phyloP scores from a whole-genome alignment of 2,797 vertebrate genomes.

The Tiaroga cobitis region DNA sequence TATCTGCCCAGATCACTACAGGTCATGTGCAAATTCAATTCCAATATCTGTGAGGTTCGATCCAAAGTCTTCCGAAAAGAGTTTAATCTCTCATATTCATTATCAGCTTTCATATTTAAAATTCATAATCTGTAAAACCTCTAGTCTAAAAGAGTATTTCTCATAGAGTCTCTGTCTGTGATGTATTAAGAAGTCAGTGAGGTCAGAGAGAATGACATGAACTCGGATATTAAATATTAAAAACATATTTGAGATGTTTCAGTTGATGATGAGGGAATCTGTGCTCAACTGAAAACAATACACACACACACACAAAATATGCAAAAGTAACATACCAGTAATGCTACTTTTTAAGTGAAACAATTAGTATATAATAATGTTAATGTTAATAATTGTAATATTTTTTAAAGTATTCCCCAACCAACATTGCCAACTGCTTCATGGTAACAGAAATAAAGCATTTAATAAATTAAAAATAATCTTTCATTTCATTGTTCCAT shows the following conservation, averaged over 20 bases:
- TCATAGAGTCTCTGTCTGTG: neutral
- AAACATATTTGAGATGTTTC: neutral
- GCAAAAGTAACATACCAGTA: neutral
- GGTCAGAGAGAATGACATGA: neutral
- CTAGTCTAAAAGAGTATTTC: neutral
- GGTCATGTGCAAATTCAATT: constrained; percentile 1
- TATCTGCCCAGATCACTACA: neutral
- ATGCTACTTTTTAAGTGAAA: neutral
- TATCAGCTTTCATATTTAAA: neutral
- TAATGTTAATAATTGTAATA: no score
- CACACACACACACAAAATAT: neutral
- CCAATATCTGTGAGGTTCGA: neutral
- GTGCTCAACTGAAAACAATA: neutral
- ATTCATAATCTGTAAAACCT: neutral
- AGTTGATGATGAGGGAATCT: neutral
- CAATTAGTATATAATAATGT: neutral
- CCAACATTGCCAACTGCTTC: neutral
- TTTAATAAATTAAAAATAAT: neutral
- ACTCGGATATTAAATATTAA: neutral
- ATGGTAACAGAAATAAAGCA: neutral
- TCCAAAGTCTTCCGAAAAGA: neutral
- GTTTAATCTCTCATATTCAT: neutral
- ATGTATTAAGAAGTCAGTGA: neutral
- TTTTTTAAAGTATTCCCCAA: neutral
- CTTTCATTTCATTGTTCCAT: no score